These are phyloP conservation scores for Chamaetylas fuelleborni DNA, from an alignment of 2,113 vertebrate genomes.

Conservation along the genomic window DNA sequence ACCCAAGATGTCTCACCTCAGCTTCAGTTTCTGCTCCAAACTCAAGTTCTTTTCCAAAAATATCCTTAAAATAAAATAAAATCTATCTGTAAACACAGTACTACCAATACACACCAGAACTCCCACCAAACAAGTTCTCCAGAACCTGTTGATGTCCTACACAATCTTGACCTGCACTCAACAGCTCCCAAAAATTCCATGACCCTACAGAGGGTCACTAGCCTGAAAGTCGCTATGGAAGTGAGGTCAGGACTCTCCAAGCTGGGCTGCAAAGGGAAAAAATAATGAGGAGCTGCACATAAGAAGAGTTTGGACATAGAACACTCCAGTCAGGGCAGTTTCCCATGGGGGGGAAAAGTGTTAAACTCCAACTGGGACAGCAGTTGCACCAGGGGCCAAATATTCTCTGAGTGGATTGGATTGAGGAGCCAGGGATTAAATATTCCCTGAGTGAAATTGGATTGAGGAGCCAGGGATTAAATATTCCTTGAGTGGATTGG, in stretches of 20 bases:
- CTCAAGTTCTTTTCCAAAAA: neutral
- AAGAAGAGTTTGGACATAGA: neutral
- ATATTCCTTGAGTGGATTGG: neutral
- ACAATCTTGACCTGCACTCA: fast-evolving
- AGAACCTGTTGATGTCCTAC: neutral
- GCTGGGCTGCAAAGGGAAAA: neutral
- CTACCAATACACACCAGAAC: neutral
- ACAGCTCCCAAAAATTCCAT: neutral
- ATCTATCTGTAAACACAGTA: fast-evolving
- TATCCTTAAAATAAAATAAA: neutral
- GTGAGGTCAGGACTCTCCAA: neutral
- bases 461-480: neutral
- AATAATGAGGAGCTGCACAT: neutral
- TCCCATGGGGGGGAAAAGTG: neutral
- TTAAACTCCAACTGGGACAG: neutral
- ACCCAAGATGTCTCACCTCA: neutral
- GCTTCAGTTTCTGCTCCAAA: neutral
- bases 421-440: neutral
- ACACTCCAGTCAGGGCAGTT: neutral
- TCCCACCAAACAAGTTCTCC: neutral
- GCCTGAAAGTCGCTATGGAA: neutral
- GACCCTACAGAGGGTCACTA: neutral
- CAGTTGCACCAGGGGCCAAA: neutral
- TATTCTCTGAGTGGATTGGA: fast-evolving
- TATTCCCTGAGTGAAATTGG: too few relatives aligned